Evolutionary conservation across 2,113 vertebrate genomes (phyloP), one percentile per base, ranked within the genome.

Genomic region (Tachysurus vachellii): DNA sequence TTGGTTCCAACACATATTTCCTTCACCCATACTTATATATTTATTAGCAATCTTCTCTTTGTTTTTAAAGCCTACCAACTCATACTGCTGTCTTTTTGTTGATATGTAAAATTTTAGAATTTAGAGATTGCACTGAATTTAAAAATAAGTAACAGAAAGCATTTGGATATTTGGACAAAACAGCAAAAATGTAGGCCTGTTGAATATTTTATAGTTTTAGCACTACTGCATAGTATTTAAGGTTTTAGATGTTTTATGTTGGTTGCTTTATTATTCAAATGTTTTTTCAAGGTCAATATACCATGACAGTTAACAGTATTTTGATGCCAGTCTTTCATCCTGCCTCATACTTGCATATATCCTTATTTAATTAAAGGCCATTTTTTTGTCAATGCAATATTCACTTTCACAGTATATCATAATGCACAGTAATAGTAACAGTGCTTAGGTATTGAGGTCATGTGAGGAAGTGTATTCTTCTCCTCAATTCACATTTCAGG

Each of bases 401-500:
- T 68, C 12, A 19, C 26, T 56, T 36, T 83, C 19, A 83, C 9
- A 70, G 28, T 36, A 56, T 21, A 28, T 28, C 44, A 28, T 71
- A 36, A 70, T 8, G 36, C 47, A 56, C 8, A 61, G 47, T 76
- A 47, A 64, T 13, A 53, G 42, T 28, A 76, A 79, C 71, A 62
- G 10, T 50, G 50, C 50, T n/a, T 44, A 71, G 80, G 61, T 56
- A 54, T 17, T 31, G 36, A 80, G 62, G 62, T 59, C 47, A 79
- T 36, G 47, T 62, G 70, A 70, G n/a, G 57, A 57, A 73, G 64
- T 73, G 11, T 81, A 68, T 77, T 62, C 75, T 57, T 71, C 31
- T 26, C 50, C 17, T 61, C 71, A 83, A 88, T 79, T 89, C 82
- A 59, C 88, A 87, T 89, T 89, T 77, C 83, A 76, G 77, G 59